phyloP scores from a whole-genome alignment of 1,140 invertebrate genomes.

The Bombus pyrosoma region DNA sequence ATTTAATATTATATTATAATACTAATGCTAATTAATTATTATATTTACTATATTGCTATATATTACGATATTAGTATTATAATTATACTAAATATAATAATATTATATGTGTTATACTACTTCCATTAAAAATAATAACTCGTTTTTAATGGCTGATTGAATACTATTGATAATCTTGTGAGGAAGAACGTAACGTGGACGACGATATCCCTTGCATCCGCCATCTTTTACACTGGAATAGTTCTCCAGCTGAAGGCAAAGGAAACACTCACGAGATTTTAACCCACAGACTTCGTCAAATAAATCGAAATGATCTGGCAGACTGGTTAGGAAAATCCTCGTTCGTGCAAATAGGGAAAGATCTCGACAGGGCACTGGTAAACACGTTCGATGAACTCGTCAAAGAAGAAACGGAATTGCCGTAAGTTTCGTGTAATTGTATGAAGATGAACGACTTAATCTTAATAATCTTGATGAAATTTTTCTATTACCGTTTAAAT shows the following conservation, averaged over 20 bases:
- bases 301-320: slow-evolving; percentile 83
- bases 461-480: not conserved
- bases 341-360: slow-evolving; percentile 83
- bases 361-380: slow-evolving; percentile 81
- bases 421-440: not conserved
- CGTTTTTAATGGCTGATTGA: not conserved
- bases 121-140: not conserved
- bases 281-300: slow-evolving; percentile 82
- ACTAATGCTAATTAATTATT: no score
- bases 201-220: slow-evolving; percentile 82
- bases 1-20: no score
- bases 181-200: slow-evolving; percentile 79
- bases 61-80: no score
- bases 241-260: slow-evolving; percentile 80
- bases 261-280: slow-evolving; percentile 83
- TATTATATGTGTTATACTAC: not conserved
- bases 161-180: not conserved
- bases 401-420: slow-evolving; percentile 63
- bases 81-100: no score
- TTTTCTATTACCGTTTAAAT: not conserved
- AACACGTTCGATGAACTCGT: slow-evolving; percentile 69
- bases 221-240: slow-evolving; percentile 84
- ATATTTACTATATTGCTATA: no score
- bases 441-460: not conserved
- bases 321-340: slow-evolving; percentile 84